A percentile compares a stretch with the other conserved stretches of the same genome.
Conservation (phyloP, 53 echinoderm and acorn worm genomes). For the Astropecten irregularis region DNA sequence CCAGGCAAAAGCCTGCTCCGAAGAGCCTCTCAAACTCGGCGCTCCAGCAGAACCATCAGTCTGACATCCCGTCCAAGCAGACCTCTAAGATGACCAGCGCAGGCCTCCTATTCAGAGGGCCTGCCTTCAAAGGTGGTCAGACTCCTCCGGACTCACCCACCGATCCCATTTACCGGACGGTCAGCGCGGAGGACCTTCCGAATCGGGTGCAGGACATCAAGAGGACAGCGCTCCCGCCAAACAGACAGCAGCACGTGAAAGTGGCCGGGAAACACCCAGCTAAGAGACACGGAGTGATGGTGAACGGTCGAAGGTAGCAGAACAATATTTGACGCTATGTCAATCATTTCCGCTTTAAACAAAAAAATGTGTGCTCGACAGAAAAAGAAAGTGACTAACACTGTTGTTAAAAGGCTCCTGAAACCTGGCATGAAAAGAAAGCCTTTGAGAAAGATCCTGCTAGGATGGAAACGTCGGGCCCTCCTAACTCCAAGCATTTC, state of each 20-base stretch:
- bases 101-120: slow-evolving; percentile 41
- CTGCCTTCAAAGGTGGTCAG: slow-evolving; percentile 1
- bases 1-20: neutral
- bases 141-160: slow-evolving; percentile 8
- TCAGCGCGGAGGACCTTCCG: slow-evolving; percentile 20
- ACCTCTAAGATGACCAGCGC: slow-evolving; percentile 1
- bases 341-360: neutral
- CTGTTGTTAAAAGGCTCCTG: no score
- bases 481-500: no score
- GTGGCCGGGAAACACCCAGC: neutral
- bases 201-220: slow-evolving; percentile 28
- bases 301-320: slow-evolving; percentile 31
- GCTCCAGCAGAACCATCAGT: neutral
- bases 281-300: slow-evolving; percentile 1
- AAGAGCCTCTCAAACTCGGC: slow-evolving; percentile 21
- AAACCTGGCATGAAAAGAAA: no score
- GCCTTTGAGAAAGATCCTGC: no score
- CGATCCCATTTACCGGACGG: neutral
- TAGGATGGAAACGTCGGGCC: neutral
- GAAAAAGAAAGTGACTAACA: no score
- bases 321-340: neutral
- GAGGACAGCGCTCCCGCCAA: slow-evolving; percentile 3
- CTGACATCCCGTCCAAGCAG: neutral
- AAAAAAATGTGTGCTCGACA: slow-evolving; percentile 20
- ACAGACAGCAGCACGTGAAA: neutral